Base-by-base conservation (phyloP, 2,888 invertebrate genomes). In the Loripinus fragilis region DNA sequence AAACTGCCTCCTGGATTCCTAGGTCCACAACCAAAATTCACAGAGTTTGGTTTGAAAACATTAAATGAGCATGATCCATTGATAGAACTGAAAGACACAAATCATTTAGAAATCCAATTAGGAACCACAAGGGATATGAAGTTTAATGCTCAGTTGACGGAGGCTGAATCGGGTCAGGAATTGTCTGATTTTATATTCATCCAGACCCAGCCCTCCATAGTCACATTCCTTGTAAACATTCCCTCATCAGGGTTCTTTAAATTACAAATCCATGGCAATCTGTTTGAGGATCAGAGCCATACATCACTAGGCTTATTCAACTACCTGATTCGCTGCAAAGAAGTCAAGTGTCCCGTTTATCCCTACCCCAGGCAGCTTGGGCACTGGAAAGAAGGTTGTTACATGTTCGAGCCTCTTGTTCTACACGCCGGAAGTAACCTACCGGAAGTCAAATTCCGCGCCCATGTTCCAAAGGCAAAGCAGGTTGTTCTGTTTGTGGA, bases 381-480 rank as follows among this genome's bases (percentile, higher is more conserved):
- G 10, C 86, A 83, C 71, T 87, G 87, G 87, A 87, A 87, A 60
- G 87, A 87, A 74, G 87, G 87, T 7, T 87, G 87, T 30, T 86
- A 84, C 64, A 87, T 87, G 87, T 81, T 83, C 38, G 80, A 87
- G 55, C 87, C 87, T 5, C 74, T 87, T 12, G 65, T 85, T 0
- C 77, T 87, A 5, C 75, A 81, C 20, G 74, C 81, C 0, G 80
- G 74, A 10, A 78, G 77, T 38, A 75, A 74, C 17, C 74, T 80
- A 35, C 73, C 76, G 38, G 81, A 85, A 35, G 85, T 86, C 50
- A 86, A 86, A 38, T 87, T 87, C 71, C 67, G 83, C 15, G 81
- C 81, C 2, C 85, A 81, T 30, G 85, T 87, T n/a, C 87, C 86
- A n/a, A 77, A 80, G 48, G 87, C 87, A 10, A 85, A 85, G 48